phyloP scores from a whole-genome alignment of 2,113 vertebrate genomes.

The Monarcha castaneiventris region DNA sequence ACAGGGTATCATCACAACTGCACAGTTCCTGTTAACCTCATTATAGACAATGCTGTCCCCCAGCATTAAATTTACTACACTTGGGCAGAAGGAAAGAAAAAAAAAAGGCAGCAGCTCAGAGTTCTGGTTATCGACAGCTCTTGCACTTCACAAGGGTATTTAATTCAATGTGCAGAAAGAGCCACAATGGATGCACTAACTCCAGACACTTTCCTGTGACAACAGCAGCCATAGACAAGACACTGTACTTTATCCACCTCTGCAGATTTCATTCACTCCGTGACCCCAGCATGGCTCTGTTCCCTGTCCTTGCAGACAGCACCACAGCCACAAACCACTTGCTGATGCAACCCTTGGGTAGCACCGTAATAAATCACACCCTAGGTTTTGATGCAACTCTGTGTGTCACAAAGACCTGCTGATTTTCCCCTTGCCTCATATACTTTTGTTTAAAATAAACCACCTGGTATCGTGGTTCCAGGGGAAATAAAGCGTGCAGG shows the following conservation, averaged over 20 bases:
- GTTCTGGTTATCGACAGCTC: background rate
- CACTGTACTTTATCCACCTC: background rate
- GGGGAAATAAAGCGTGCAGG: background rate
- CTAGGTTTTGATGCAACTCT: background rate
- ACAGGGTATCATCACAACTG: background rate
- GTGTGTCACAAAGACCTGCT: background rate
- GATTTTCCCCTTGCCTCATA: background rate
- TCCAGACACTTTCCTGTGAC: background rate
- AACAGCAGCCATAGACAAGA: background rate
- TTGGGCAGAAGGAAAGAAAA: background rate
- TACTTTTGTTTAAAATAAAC: background rate
- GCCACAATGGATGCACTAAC: background rate
- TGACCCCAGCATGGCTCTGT: rapidly evolving
- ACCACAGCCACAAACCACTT: background rate
- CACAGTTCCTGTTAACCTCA: background rate
- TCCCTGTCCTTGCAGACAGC: background rate
- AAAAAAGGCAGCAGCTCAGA: background rate
- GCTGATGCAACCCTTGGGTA: background rate
- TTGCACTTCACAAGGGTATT: background rate
- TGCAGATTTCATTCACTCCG: background rate
- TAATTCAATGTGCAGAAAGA: background rate
- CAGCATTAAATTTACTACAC: background rate
- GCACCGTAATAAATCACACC: background rate
- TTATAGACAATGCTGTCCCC: rapidly evolving
- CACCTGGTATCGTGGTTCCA: rapidly evolving